A percentile compares a stretch with the other conserved stretches of the same genome.
Conservation (phyloP, 1,140 invertebrate genomes). For the Camponotus vicinus region DNA sequence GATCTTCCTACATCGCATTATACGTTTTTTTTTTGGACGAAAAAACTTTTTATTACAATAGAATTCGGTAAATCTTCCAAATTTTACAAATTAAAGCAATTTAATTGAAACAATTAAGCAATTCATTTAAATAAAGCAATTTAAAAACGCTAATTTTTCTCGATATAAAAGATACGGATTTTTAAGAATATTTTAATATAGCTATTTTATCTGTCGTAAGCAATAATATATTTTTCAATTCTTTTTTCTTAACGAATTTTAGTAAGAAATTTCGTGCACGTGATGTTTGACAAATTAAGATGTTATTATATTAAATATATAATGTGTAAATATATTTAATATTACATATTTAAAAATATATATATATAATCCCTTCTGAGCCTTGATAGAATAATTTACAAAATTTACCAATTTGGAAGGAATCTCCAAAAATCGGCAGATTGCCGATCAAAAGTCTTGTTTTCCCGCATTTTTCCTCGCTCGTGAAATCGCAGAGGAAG, state of each 20-base stretch:
- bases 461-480: background rate
- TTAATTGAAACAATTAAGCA: too few relatives aligned
- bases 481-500: conserved; percentile 9
- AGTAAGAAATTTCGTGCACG: background rate
- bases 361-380: background rate
- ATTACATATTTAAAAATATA: too few relatives aligned
- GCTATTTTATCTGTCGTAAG: background rate
- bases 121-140: too few relatives aligned
- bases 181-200: background rate
- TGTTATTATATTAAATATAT: background rate
- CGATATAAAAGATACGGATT: background rate
- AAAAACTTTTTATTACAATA: background rate
- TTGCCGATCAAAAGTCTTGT: background rate
- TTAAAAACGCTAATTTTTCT: background rate
- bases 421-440: conserved; percentile 1
- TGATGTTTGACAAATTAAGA: background rate
- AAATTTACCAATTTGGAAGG: background rate
- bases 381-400: background rate
- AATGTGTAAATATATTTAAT: too few relatives aligned
- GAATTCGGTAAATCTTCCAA: background rate
- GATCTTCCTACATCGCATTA: background rate
- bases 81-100: background rate
- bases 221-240: background rate
- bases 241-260: background rate
- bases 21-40: background rate